phyloP scores from a whole-genome alignment of 2,113 vertebrate species.

The Cacatua alba region DNA sequence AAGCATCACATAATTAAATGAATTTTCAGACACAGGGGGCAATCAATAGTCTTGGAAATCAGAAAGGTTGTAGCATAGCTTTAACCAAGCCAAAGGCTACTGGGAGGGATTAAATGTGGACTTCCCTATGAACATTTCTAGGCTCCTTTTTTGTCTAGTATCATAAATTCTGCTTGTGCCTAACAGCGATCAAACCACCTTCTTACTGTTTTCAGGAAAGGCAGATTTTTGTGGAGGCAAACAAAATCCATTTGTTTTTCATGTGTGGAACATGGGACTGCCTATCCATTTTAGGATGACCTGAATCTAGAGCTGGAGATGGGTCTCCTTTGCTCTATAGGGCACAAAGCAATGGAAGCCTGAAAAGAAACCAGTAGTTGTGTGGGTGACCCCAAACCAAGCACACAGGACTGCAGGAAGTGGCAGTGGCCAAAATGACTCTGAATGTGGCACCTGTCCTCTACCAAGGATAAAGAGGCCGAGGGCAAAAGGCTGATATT shows the following conservation, averaged over 20 bases:
- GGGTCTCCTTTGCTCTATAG: too few relatives aligned
- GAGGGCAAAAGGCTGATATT: background rate
- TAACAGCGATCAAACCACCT: background rate
- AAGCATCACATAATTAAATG: background rate
- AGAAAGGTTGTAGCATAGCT: background rate
- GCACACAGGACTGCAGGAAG: background rate
- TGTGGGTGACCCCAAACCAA: background rate
- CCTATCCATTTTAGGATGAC: background rate
- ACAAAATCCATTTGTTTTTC: background rate
- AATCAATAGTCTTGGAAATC: background rate
- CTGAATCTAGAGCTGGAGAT: background rate
- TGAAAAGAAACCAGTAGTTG: background rate
- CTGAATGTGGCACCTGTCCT: accelerated
- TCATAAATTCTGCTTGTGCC: background rate
- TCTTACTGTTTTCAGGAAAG: background rate
- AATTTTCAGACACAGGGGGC: background rate
- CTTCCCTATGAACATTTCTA: background rate
- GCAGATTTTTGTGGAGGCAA: background rate
- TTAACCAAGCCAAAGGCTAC: background rate
- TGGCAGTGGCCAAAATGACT: background rate
- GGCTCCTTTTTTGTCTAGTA: background rate
- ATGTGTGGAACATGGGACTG: background rate
- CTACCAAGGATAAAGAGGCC: background rate
- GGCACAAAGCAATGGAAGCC: background rate
- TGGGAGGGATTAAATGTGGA: background rate